Evolutionary conservation across 2,113 vertebrate species (phyloP), one percentile per base, ranked within the genome.

Genomic region (Lepisosteus oculatus): DNA sequence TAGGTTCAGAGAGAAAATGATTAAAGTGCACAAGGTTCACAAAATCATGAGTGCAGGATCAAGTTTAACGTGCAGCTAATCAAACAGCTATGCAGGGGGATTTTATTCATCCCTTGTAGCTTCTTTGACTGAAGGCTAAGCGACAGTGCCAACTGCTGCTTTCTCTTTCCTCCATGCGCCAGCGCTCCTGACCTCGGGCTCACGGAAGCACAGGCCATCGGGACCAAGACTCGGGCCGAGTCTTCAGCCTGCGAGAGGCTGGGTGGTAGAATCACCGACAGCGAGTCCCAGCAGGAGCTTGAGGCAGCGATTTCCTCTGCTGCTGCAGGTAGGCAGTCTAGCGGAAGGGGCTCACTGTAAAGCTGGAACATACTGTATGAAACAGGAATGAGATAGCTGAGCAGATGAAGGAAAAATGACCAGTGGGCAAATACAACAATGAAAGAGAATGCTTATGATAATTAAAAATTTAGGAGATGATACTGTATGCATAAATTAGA

Each of bases 121-220:
- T 51, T 51, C 5, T 51, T 5, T 9, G 47, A 51, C 47, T 51
- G 4, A 6, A 9, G 47, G 47, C 8, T 51, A 9, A 51, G 47
- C 47, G 0, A 9, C 5, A 9, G 8, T 51, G 47, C 47, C 8
- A 2, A 51, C 47, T 51, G 47, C 5, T 51, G 47, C 8, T 51
- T 51, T 51, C 8, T 51, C 13, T 55, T 3, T 70, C 69, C 70
- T 66, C 0, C 3, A 63, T 61, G 65, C 0, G 2, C 0, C 42
- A 91, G 89, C 65, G 54, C 76, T 55, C 76, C 42, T 77, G 43
- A 78, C 43, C 56, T 43, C 8, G 76, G 80, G 44, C 64, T 43
- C 14, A 43, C 57, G 11, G 56, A 78, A 76, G 17, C 61, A 56
- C 11, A 63, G 57, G 11, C 57, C 3, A 42, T 65, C 55, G 41